Conservation (phyloP, 2,797 vertebrate species). For the Lepilemur septentrionalis region DNA sequence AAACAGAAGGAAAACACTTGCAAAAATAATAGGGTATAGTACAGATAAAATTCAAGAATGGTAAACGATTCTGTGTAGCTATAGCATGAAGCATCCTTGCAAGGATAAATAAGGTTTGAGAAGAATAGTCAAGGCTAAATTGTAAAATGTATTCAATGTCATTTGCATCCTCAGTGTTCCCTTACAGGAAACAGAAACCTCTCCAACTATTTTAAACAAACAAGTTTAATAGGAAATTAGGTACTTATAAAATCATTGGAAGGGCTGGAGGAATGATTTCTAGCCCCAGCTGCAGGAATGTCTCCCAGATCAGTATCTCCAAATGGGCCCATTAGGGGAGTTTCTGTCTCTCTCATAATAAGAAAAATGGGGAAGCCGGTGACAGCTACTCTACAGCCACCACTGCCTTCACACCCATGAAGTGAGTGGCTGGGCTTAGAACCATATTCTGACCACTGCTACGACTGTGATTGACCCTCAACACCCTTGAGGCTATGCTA, state of each 20-base stretch:
- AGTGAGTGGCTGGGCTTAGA: neutral
- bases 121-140: neutral
- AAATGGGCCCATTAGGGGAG: neutral
- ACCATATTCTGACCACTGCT: neutral
- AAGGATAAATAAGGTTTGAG: neutral
- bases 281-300: neutral
- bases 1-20: slow-evolving; percentile 10
- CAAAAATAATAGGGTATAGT: neutral
- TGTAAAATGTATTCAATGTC: neutral
- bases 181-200: neutral
- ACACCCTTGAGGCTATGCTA: neutral
- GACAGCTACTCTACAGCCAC: neutral
- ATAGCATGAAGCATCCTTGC: neutral
- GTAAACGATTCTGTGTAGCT: neutral
- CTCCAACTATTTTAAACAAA: neutral
- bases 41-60: neutral
- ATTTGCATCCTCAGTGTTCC: neutral
- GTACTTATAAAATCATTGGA: neutral
- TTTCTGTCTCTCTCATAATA: neutral
- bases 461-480: neutral
- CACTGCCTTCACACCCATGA: neutral
- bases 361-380: neutral
- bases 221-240: neutral
- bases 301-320: neutral
- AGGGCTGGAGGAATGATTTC: neutral